A percentile compares a stretch with the other conserved stretches of the same genome.
Evolutionary conservation across 1,140 invertebrate genomes (phyloP).

Genomic region (Kradibia gibbosae): DNA sequence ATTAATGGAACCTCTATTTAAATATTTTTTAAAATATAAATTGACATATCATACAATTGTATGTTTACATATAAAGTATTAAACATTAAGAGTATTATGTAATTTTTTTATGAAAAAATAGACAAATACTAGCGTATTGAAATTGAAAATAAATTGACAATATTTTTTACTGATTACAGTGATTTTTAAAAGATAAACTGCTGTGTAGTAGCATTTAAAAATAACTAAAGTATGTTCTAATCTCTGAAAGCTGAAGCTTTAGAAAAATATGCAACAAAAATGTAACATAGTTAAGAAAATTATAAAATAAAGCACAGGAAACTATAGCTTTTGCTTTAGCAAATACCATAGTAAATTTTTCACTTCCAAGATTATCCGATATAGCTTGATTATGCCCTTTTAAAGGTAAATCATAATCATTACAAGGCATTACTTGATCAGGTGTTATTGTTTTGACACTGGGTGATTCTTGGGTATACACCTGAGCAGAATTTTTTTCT

Average conservation of each 20-base stretch:
- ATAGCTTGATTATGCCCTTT: constrained; percentile 56
- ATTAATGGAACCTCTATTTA: no score
- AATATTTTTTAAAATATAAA: no score
- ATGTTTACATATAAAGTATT: no score
- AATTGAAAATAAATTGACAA: no score
- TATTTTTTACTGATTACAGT: no score
- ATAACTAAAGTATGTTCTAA: neutral
- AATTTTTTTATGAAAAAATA: no score
- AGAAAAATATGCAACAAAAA: constrained; percentile 37
- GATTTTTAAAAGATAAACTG: no score
- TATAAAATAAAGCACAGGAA: constrained; percentile 30
- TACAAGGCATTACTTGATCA: constrained; percentile 54
- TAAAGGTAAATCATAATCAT: constrained; percentile 58
- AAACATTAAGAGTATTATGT: no score
- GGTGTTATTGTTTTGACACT: constrained; percentile 49
- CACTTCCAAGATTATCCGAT: constrained; percentile 53
- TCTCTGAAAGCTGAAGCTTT: neutral
- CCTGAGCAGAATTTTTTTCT: constrained; percentile 49
- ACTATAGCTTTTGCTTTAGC: constrained; percentile 17
- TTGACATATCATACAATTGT: no score
- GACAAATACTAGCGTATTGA: no score
- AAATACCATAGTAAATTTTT: constrained; percentile 59
- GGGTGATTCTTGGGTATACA: constrained; percentile 46
- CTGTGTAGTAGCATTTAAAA: no score
- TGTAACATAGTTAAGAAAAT: constrained; percentile 36